Evolutionary conservation across 2,888 invertebrate species (phyloP).

Genomic region (Matsumyia berberina): DNA sequence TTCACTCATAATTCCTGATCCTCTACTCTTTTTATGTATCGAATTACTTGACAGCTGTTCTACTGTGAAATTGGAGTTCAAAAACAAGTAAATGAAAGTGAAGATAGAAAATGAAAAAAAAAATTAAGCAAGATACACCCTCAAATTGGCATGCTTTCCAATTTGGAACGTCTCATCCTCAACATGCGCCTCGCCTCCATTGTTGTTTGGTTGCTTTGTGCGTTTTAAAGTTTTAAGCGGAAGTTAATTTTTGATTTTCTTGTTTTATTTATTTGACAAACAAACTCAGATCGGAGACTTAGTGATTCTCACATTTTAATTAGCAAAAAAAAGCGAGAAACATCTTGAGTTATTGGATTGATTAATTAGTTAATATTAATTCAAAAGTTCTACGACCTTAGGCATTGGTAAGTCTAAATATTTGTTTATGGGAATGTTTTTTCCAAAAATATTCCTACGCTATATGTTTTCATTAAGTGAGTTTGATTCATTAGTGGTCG

Average conservation of each 20-base stretch:
- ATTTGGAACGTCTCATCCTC: background rate
- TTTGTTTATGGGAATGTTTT: conserved; percentile 2
- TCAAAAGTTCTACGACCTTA: conserved; percentile 27
- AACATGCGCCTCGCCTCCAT: background rate
- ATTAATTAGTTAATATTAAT: conserved; percentile 32
- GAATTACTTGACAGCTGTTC: conserved; percentile 25
- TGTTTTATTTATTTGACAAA: conserved; percentile 4
- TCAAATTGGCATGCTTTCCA: background rate
- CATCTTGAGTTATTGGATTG: conserved; percentile 1
- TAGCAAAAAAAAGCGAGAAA: background rate
- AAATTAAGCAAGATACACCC: background rate
- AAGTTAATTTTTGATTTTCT: conserved; percentile 21
- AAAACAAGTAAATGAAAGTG: background rate
- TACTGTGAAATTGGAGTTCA: background rate
- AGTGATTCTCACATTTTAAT: conserved; percentile 9
- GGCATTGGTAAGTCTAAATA: background rate
- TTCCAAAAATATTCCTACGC: conserved; percentile 1
- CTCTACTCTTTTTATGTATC: background rate
- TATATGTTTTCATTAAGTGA: background rate
- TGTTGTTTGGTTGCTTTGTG: conserved; percentile 7
- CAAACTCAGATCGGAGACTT: background rate
- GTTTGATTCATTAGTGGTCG: background rate
- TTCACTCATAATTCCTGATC: background rate
- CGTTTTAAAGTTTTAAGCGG: conserved; percentile 6
- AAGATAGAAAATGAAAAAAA: background rate